Evolutionary conservation across 2,113 vertebrate species (phyloP).

Genomic region (Microcebus tavaratra): DNA sequence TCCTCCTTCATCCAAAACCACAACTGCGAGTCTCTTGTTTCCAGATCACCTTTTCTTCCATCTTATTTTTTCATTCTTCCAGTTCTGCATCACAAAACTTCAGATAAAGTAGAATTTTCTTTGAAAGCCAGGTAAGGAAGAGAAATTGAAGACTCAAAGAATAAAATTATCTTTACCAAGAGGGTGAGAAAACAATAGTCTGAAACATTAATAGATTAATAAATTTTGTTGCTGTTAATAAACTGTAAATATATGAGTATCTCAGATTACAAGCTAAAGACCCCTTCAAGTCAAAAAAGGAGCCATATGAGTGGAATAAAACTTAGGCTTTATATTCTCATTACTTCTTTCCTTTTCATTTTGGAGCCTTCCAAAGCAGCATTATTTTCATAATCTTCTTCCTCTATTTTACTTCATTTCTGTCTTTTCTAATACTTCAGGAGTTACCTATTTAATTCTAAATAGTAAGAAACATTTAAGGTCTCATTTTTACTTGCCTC

Average conservation of each 20-base stretch:
- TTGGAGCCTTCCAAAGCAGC: neutral
- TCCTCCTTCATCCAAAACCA: neutral
- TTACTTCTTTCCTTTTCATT: neutral
- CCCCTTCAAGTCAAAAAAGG: neutral
- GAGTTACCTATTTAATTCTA: neutral
- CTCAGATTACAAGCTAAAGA: neutral
- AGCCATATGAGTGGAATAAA: neutral
- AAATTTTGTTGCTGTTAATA: neutral
- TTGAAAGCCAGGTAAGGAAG: neutral
- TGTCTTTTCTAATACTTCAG: neutral
- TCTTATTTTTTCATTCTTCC: neutral
- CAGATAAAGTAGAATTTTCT: neutral
- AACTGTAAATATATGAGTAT: neutral
- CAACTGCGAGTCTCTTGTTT: neutral
- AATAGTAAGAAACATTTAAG: neutral
- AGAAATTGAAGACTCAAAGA: neutral
- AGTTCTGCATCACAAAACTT: neutral
- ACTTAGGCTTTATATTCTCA: neutral
- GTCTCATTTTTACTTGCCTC: neutral
- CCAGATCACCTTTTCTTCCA: neutral
- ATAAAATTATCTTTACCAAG: neutral
- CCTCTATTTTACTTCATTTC: neutral
- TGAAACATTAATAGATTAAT: neutral
- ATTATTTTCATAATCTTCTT: neutral
- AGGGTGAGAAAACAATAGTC: neutral